Evolutionary conservation across 2,888 invertebrate species (phyloP).

Genomic region (Xanthorhoe spadicearia): DNA sequence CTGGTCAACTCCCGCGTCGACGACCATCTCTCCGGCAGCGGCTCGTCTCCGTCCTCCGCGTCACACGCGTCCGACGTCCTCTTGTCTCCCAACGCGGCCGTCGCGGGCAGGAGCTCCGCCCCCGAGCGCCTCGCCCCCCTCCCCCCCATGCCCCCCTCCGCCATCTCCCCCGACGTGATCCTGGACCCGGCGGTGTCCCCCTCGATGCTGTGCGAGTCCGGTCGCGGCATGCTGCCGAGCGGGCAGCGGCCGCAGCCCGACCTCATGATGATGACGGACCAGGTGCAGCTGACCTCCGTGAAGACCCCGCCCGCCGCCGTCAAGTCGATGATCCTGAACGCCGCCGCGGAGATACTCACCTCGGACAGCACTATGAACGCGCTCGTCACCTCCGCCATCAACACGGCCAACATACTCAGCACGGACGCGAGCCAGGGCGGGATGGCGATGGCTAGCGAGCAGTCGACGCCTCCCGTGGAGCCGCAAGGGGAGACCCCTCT

Average conservation of each 20-base stretch:
- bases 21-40: conserved; percentile 69
- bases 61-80: conserved; percentile 71
- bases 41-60: conserved; percentile 63
- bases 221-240: conserved; percentile 55
- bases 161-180: conserved; percentile 85
- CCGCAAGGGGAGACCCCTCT: conserved; percentile 71
- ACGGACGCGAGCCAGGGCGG: conserved; percentile 61
- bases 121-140: conserved; percentile 64
- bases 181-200: conserved; percentile 86
- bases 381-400: conserved; percentile 82
- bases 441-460: conserved; percentile 50
- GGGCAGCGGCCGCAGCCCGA: conserved; percentile 54
- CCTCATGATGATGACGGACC: conserved; percentile 72
- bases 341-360: conserved; percentile 88
- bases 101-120: conserved; percentile 64
- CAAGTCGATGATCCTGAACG: conserved; percentile 90
- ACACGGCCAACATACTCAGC: conserved; percentile 77
- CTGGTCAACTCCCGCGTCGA: conserved; percentile 81
- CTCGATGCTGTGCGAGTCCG: conserved; percentile 77
- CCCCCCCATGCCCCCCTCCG: conserved; percentile 59
- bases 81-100: conserved; percentile 66
- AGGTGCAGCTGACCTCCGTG: conserved; percentile 70
- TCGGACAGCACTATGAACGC: conserved; percentile 86
- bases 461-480: conserved; percentile 59
- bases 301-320: conserved; percentile 86